A percentile compares a stretch with the other conserved stretches of the same genome.
Evolutionary conservation across 2,797 vertebrate species (phyloP).

Genomic region (Cyclopterus lumpus): DNA sequence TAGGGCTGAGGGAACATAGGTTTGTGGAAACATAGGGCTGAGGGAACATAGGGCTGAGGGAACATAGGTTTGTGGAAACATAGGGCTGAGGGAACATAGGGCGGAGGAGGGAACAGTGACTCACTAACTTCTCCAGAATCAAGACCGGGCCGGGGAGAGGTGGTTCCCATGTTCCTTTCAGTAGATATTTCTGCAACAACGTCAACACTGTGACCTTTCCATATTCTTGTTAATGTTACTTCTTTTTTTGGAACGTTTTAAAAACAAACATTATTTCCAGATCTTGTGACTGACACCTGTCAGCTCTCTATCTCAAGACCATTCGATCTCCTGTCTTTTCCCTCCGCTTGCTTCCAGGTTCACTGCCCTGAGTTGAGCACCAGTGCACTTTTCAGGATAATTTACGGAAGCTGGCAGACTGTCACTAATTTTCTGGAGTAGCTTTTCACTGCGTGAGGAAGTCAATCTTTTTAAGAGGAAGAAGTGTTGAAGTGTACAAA

Average conservation of each 20-base stretch:
- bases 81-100: too few species aligned
- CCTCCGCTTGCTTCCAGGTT: slow-evolving; percentile 11
- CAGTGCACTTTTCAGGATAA: slow-evolving; percentile 68
- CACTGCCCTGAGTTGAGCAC: slow-evolving; percentile 23
- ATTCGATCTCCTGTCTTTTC: slow-evolving; percentile 16
- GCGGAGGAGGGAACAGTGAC: too few species aligned
- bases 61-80: too few species aligned
- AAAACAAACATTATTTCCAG: neutral
- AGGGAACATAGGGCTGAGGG: too few species aligned
- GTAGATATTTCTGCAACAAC: too few species aligned
- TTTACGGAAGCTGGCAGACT: slow-evolving; percentile 77
- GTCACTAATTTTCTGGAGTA: slow-evolving; percentile 80
- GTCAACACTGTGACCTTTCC: too few species aligned
- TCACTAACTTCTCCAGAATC: too few species aligned
- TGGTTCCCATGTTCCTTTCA: too few species aligned
- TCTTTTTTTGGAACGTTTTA: neutral
- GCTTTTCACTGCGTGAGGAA: slow-evolving; percentile 66
- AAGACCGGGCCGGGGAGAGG: too few species aligned
- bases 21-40: too few species aligned
- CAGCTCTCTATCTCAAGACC: neutral
- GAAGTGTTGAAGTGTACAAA: slow-evolving; percentile 35
- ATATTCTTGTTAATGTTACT: neutral
- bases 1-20: too few species aligned
- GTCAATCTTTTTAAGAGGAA: slow-evolving; percentile 70
- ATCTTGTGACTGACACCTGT: neutral